These are phyloP conservation scores for Saxicola maurus DNA, from an alignment of 2,797 vertebrate species.

Conservation along the genomic window DNA sequence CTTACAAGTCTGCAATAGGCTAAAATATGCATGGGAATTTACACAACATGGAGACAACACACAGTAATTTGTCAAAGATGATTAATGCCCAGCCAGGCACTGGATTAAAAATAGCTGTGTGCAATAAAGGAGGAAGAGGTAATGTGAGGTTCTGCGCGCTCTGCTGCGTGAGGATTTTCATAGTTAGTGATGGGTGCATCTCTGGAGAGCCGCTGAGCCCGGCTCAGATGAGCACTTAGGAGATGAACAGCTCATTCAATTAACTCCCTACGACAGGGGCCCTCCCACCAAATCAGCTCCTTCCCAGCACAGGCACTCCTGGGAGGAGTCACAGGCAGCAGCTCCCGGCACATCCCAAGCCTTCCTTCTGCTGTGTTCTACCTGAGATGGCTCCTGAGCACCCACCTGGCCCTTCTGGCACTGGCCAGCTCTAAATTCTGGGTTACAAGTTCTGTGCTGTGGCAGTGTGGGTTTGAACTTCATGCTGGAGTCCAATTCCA, in stretches of 20 bases:
- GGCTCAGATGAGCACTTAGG: slow-evolving; percentile 8
- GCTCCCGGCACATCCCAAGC: neutral
- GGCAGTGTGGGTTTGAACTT: neutral
- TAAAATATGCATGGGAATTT: neutral
- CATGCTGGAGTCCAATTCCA: accelerated
- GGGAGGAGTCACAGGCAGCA: neutral
- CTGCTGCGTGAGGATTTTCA: neutral
- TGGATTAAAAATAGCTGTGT: slow-evolving; percentile 3
- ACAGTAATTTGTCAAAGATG: slow-evolving; percentile 12
- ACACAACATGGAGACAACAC: neutral
- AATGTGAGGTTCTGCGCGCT: neutral
- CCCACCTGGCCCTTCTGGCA: neutral
- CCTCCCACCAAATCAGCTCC: slow-evolving; percentile 27
- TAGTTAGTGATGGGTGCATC: slow-evolving; percentile 6
- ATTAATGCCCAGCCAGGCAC: neutral
- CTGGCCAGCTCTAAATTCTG: neutral
- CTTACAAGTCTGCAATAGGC: neutral
- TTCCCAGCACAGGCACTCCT: neutral
- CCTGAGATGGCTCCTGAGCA: neutral
- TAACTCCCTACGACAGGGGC: neutral
- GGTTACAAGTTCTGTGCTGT: too few relatives aligned
- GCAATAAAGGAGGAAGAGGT: slow-evolving; percentile 2
- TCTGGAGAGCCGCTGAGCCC: neutral
- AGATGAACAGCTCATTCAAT: slow-evolving; percentile 25
- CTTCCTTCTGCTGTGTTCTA: neutral